Evolutionary conservation across 2,797 vertebrate species (phyloP).

Genomic region (Myotis pilosus): DNA sequence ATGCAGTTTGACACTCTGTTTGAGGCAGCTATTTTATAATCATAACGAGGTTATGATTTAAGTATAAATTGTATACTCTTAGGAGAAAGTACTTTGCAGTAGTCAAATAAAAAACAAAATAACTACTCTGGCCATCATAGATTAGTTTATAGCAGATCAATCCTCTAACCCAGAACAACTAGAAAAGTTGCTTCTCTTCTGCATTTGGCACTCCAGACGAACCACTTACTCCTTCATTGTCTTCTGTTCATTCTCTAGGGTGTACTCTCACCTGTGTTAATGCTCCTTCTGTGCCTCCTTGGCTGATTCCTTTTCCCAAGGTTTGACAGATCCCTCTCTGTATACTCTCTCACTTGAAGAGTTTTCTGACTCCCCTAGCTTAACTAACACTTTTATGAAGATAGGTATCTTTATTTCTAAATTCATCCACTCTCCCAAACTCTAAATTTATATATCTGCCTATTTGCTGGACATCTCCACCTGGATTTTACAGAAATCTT

Average conservation of each 20-base stretch:
- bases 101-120: not conserved
- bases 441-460: not conserved
- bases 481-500: slow-evolving; percentile 17
- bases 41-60: slow-evolving; percentile 3
- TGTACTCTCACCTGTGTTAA: not conserved
- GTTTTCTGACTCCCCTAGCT: not conserved
- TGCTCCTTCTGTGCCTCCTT: not conserved
- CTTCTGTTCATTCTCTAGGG: not conserved
- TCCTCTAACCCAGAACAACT: not conserved
- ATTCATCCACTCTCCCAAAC: not conserved
- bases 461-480: not conserved
- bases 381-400: not conserved
- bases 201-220: not conserved
- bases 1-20: no score
- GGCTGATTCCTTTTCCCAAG: not conserved
- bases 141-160: not conserved
- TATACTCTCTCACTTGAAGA: not conserved
- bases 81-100: not conserved
- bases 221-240: not conserved
- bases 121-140: not conserved
- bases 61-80: not conserved
- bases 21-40: not conserved
- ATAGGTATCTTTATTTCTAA: not conserved
- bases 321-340: not conserved
- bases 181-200: not conserved